Percentiles rank a stretch among this genome's conserved stretches.
Conservation (phyloP, 2,888 invertebrate species). For the Luperina testacea region DNA sequence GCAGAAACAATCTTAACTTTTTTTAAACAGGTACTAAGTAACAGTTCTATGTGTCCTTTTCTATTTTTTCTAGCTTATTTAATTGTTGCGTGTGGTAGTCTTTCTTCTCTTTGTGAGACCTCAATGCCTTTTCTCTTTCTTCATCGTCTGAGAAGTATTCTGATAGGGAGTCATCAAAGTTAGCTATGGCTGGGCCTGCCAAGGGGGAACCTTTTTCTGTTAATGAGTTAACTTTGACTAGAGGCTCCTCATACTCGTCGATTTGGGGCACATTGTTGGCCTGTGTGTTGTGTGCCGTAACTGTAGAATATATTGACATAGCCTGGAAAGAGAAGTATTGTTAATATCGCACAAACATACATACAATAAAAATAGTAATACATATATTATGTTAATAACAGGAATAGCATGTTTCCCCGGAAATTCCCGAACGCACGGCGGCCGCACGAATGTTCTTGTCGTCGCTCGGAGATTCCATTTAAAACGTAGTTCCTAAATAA, state of each 20-base stretch:
- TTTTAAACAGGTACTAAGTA: slow-evolving; percentile 76
- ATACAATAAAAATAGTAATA: neutral
- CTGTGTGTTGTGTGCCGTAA: slow-evolving; percentile 82
- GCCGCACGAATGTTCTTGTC: neutral
- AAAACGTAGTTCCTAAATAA: neutral
- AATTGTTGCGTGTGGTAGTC: slow-evolving; percentile 70
- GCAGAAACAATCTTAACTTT: slow-evolving; percentile 58
- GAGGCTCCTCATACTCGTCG: slow-evolving; percentile 76
- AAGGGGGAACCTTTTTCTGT: slow-evolving; percentile 81
- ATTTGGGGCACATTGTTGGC: slow-evolving; percentile 71
- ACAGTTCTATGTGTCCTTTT: slow-evolving; percentile 81
- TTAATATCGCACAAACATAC: slow-evolving; percentile 3
- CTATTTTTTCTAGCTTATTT: slow-evolving; percentile 80
- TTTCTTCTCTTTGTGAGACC: slow-evolving; percentile 81
- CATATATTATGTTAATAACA: neutral
- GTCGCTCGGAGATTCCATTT: neutral
- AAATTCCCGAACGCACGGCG: neutral
- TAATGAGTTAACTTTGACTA: slow-evolving; percentile 79
- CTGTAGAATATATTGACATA: slow-evolving; percentile 91
- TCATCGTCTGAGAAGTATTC: slow-evolving; percentile 89
- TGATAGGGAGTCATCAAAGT: slow-evolving; percentile 80
- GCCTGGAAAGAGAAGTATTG: slow-evolving; percentile 84
- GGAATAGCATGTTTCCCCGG: neutral
- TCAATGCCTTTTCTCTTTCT: slow-evolving; percentile 84
- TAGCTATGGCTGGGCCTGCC: slow-evolving; percentile 78